These are phyloP conservation scores for Hassar affinis DNA, from an alignment of 2,113 vertebrate genomes.

Conservation along the genomic window DNA sequence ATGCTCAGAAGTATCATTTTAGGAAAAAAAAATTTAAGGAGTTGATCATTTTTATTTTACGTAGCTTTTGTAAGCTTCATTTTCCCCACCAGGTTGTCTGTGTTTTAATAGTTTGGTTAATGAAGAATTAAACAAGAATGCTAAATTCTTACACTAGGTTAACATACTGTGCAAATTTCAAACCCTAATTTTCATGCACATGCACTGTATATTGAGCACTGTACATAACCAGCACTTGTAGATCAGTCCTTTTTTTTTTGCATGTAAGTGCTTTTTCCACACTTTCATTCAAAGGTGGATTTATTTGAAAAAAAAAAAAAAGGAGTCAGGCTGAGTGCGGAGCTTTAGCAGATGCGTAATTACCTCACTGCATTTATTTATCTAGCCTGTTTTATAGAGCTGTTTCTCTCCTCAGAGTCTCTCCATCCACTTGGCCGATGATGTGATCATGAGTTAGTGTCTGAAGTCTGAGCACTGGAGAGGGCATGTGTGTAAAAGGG, in stretches of 20 bases:
- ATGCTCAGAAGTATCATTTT: no score
- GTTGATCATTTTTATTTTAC: no score
- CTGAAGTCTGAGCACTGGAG: conserved; percentile 1
- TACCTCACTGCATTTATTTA: conserved; percentile 10
- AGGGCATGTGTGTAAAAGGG: conserved; percentile 2
- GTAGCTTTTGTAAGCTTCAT: no score
- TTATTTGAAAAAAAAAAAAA: conserved; percentile 5
- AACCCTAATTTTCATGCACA: background rate
- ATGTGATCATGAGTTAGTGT: conserved; percentile 39
- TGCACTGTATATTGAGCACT: background rate
- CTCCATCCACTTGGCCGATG: conserved; percentile 1
- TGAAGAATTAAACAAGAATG: no score
- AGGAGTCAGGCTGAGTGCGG: background rate
- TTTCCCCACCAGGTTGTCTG: no score
- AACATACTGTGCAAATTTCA: background rate
- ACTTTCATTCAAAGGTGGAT: background rate
- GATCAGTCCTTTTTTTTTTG: background rate
- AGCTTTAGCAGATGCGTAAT: conserved; percentile 9
- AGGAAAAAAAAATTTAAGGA: no score
- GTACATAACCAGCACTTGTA: background rate
- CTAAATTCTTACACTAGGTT: background rate
- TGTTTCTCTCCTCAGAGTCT: background rate
- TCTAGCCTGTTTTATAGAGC: conserved; percentile 8
- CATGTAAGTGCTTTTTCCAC: background rate
- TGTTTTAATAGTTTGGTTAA: no score